These are phyloP conservation scores for Lydus trimaculatus DNA, from an alignment of 2,888 invertebrate species.

Conservation along the genomic window DNA sequence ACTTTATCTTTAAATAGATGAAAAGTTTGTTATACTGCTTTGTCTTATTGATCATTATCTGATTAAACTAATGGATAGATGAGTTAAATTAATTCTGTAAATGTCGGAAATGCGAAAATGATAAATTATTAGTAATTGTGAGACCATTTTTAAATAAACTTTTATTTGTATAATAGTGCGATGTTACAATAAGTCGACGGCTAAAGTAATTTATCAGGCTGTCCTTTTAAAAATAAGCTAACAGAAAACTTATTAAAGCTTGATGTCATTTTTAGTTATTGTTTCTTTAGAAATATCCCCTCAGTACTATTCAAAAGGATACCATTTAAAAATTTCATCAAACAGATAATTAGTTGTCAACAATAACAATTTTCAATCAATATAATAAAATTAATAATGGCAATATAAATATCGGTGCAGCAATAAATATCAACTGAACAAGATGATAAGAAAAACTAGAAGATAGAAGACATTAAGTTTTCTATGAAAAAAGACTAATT, in stretches of 20 bases:
- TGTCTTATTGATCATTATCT: neutral
- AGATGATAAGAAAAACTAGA: slow-evolving; percentile 8
- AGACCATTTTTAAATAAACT: slow-evolving; percentile 21
- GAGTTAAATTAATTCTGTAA: slow-evolving; percentile 14
- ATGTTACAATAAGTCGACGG: slow-evolving; percentile 16
- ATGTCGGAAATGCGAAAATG: slow-evolving; percentile 26
- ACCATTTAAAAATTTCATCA: slow-evolving; percentile 13
- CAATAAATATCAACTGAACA: neutral
- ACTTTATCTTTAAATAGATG: slow-evolving; percentile 21
- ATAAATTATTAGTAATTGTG: slow-evolving; percentile 21
- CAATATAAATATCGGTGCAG: neutral
- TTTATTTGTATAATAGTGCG: slow-evolving; percentile 24
- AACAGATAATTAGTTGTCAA: slow-evolving; percentile 3
- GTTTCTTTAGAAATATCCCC: slow-evolving; percentile 10
- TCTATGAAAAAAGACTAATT: slow-evolving; percentile 25
- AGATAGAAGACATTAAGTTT: slow-evolving; percentile 21
- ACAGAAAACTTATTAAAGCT: slow-evolving; percentile 25
- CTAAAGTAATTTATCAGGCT: slow-evolving; percentile 22
- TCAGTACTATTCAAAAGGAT: neutral
- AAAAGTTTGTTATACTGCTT: neutral
- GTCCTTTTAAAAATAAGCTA: slow-evolving; percentile 22
- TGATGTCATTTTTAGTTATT: neutral
- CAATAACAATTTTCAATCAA: neutral
- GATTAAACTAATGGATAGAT: slow-evolving; percentile 25
- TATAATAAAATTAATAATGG: neutral